A percentile compares a stretch with the other conserved stretches of the same genome.
These are phyloP conservation scores for Hylaeus volcanicus DNA, from an alignment of 1,140 invertebrate genomes.

Conservation along the genomic window DNA sequence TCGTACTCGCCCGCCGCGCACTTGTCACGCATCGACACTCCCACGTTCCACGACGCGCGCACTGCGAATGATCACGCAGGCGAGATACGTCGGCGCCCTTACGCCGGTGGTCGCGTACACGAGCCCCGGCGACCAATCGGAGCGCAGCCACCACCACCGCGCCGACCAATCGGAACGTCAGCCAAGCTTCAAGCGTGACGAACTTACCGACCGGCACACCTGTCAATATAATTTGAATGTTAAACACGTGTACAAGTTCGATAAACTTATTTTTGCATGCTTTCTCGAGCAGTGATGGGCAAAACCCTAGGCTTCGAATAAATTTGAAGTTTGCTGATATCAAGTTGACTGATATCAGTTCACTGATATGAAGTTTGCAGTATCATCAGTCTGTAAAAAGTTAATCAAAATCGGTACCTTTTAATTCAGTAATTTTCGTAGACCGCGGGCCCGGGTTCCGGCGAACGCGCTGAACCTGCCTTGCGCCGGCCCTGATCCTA, in stretches of 20 bases:
- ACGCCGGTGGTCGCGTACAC: slow-evolving; percentile 28
- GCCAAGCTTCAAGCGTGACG: neutral
- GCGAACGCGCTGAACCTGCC: too few relatives aligned
- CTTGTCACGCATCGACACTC: slow-evolving; percentile 4
- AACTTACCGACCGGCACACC: neutral
- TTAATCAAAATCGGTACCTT: too few relatives aligned
- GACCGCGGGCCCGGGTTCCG: too few relatives aligned
- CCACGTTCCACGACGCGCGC: slow-evolving; percentile 36
- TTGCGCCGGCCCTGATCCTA: too few relatives aligned
- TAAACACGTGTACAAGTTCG: neutral
- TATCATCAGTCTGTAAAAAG: too few relatives aligned
- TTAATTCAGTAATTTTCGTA: too few relatives aligned
- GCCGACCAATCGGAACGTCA: slow-evolving; percentile 29
- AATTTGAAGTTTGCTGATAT: too few relatives aligned
- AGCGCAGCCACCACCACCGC: neutral
- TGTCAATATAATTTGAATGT: neutral
- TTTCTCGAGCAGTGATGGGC: neutral
- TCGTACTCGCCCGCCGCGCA: slow-evolving; percentile 18
- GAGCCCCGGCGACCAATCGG: slow-evolving; percentile 38
- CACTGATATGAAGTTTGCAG: too few relatives aligned
- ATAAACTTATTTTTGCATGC: neutral
- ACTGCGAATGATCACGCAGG: slow-evolving; percentile 44
- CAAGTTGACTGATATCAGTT: too few relatives aligned
- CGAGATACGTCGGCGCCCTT: slow-evolving; percentile 4
- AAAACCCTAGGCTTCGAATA: too few relatives aligned